Percentiles rank a stretch among this genome's conserved stretches.
phyloP scores from a whole-genome alignment of 1,140 invertebrate species.

The Drosophila sucinea region DNA sequence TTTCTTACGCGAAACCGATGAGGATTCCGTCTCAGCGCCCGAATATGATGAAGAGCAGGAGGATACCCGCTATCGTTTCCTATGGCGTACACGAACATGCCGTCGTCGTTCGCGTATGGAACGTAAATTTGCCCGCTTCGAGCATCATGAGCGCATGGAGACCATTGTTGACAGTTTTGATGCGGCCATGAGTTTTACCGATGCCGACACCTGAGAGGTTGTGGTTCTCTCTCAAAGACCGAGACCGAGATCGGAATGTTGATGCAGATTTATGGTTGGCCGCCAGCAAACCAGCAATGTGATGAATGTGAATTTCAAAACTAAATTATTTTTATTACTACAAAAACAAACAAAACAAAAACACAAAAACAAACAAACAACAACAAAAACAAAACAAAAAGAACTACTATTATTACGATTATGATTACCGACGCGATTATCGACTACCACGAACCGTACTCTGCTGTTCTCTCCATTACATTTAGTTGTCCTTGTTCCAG shows the following conservation, averaged over 20 bases:
- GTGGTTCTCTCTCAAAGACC: neutral
- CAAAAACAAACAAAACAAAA: slow-evolving; percentile 30
- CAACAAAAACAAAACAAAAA: slow-evolving; percentile 1
- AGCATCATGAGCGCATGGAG: slow-evolving; percentile 79
- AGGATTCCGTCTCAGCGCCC: slow-evolving; percentile 79
- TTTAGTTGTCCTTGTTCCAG: slow-evolving; percentile 70
- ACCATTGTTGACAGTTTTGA: slow-evolving; percentile 78
- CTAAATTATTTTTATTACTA: slow-evolving; percentile 82
- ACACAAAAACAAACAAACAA: neutral
- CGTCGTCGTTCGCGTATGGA: slow-evolving; percentile 51
- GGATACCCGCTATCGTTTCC: slow-evolving; percentile 67
- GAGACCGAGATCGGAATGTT: slow-evolving; percentile 27
- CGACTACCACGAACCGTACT: slow-evolving; percentile 26
- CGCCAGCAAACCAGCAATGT: slow-evolving; percentile 62
- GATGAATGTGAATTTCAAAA: slow-evolving; percentile 80
- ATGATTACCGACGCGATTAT: slow-evolving; percentile 67
- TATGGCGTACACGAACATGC: slow-evolving; percentile 56
- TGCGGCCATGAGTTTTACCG: slow-evolving; percentile 79
- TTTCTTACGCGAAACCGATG: slow-evolving; percentile 73
- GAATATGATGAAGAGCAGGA: slow-evolving; percentile 78
- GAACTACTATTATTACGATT: slow-evolving; percentile 75
- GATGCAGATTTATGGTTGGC: slow-evolving; percentile 54
- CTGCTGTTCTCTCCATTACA: slow-evolving; percentile 74
- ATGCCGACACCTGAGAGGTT: slow-evolving; percentile 70
- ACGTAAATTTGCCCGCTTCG: slow-evolving; percentile 70